Percentiles rank a stretch among this genome's conserved stretches.
phyloP scores from a whole-genome alignment of 2,888 invertebrate genomes.

The Torymus aiolomorphi region DNA sequence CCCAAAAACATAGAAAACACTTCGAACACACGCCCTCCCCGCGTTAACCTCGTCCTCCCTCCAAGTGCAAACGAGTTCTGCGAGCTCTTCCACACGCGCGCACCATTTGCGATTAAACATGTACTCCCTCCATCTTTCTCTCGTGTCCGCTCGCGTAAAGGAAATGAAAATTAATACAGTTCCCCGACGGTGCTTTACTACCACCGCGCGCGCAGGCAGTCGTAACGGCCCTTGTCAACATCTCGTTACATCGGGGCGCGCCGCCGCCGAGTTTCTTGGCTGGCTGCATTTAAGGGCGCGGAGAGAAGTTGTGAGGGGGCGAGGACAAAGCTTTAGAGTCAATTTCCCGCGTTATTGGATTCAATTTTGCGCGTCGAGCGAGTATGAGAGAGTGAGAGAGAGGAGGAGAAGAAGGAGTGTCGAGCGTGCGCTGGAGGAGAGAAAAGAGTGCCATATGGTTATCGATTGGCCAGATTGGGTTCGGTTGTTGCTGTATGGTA shows the following conservation, averaged over 20 bases:
- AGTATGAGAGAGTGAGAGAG: no score
- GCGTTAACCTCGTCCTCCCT: constrained; percentile 9
- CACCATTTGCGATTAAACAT: constrained; percentile 38
- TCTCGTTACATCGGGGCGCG: constrained; percentile 44
- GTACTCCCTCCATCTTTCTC: background rate
- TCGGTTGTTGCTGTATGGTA: no score
- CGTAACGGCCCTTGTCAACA: constrained; percentile 49
- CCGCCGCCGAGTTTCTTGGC: background rate
- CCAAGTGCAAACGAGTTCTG: constrained; percentile 27
- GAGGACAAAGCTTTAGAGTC: constrained; percentile 50
- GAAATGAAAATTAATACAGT: constrained; percentile 53
- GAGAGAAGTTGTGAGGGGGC: constrained; percentile 8
- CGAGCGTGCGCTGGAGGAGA: no score
- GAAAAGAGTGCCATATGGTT: no score
- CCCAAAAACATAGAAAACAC: no score
- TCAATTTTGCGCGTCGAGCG: constrained; percentile 36
- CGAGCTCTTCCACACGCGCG: background rate
- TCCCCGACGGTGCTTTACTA: constrained; percentile 41
- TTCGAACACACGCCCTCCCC: no score
- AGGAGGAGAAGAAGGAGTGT: no score
- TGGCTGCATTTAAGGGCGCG: constrained; percentile 24
- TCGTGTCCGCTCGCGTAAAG: constrained; percentile 34
- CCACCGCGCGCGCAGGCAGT: constrained; percentile 7
- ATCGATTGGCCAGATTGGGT: no score
- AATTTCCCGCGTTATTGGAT: constrained; percentile 50